Conservation (phyloP, 2,797 vertebrate genomes). For the Poeciliopsis presidionis region DNA sequence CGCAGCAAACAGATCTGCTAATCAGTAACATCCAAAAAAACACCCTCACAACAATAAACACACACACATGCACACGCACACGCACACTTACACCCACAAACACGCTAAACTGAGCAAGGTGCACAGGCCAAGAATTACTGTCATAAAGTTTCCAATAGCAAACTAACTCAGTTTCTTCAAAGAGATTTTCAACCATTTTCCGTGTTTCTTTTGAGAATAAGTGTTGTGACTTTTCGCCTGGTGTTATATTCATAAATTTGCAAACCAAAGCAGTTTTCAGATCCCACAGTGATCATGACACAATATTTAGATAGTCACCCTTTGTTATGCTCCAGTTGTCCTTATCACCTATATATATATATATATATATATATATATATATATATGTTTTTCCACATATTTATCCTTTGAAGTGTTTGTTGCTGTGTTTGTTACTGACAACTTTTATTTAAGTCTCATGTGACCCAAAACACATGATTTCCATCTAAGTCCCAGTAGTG, state of each 20-base stretch:
- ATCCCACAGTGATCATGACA: not conserved
- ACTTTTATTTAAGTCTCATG: not conserved
- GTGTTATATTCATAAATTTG: not conserved
- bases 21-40: constrained; percentile 60
- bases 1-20: constrained; percentile 56
- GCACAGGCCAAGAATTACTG: not conserved
- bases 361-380: too few species aligned
- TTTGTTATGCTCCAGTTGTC: not conserved
- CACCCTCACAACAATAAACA: constrained; percentile 8
- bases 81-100: not conserved
- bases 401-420: not conserved
- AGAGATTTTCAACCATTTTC: constrained; percentile 8
- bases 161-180: constrained; percentile 12
- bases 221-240: not conserved
- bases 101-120: not conserved
- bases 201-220: not conserved
- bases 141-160: constrained; percentile 7
- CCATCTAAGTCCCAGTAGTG: not conserved
- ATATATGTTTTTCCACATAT: not conserved
- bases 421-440: not conserved
- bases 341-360: not conserved
- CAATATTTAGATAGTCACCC: not conserved
- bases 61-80: not conserved
- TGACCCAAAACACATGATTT: not conserved
- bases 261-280: not conserved